A percentile compares a stretch with the other conserved stretches of the same genome.
These are phyloP conservation scores for Nomada ferruginata DNA, from an alignment of 2,888 invertebrate genomes.

Conservation along the genomic window DNA sequence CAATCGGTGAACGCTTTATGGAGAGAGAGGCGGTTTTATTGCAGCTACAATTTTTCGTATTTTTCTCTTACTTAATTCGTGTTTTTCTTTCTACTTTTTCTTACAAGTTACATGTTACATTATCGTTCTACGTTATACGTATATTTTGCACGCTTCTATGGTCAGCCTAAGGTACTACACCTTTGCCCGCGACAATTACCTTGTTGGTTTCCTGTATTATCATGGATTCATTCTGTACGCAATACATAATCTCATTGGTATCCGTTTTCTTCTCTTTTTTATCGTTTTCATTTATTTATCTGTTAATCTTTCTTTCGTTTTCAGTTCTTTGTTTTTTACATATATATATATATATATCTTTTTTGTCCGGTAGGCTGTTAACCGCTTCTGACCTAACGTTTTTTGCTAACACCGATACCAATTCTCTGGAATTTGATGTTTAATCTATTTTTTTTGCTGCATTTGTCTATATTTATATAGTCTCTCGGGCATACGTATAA, in stretches of 20 bases:
- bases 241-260: conserved; percentile 53
- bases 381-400: conserved; percentile 81
- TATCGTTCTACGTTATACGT: conserved; percentile 16
- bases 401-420: conserved; percentile 76
- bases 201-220: background rate
- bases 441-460: conserved; percentile 73
- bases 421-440: conserved; percentile 73
- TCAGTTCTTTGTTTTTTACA: conserved; percentile 24
- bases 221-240: conserved; percentile 56
- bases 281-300: background rate
- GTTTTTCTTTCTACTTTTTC: background rate
- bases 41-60: background rate
- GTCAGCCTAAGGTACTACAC: conserved; percentile 77
- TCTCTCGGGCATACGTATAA: conserved; percentile 10
- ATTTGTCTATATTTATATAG: conserved; percentile 69
- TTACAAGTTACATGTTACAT: background rate
- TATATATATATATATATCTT: conserved; percentile 38
- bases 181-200: conserved; percentile 74
- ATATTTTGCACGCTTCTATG: conserved; percentile 81
- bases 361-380: conserved; percentile 81
- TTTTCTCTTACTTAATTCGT: background rate
- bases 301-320: conserved; percentile 45
- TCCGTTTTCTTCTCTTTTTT: background rate
- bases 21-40: conserved; percentile 18
- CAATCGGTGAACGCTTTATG: conserved; percentile 35